Percentiles rank a stretch among this genome's conserved stretches.
Evolutionary conservation across 2,888 invertebrate genomes (phyloP).

Genomic region (Empis livida): DNA sequence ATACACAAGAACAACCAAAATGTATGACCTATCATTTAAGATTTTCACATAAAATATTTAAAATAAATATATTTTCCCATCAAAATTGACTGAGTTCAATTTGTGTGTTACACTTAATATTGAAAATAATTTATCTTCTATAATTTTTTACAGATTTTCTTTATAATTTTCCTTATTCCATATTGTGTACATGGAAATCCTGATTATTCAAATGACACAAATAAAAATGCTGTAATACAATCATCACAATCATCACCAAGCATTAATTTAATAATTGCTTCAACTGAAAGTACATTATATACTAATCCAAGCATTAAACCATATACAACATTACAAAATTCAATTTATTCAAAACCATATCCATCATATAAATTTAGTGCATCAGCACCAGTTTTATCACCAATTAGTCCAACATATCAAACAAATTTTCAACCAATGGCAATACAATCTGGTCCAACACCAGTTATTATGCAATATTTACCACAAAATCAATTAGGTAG

Average conservation of each 20-base stretch:
- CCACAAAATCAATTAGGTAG: slow-evolving; percentile 22
- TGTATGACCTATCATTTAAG: too few relatives aligned
- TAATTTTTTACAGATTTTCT: too few relatives aligned
- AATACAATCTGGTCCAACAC: slow-evolving; percentile 16
- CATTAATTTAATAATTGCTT: background rate
- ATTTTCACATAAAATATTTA: too few relatives aligned
- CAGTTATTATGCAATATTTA: slow-evolving; percentile 33
- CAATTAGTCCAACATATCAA: background rate
- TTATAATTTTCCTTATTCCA: too few relatives aligned
- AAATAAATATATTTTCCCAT: too few relatives aligned
- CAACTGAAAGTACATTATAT: background rate
- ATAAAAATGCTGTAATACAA: too few relatives aligned
- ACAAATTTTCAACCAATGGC: background rate
- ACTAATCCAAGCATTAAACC: background rate
- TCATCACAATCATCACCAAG: background rate
- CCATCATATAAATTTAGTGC: background rate
- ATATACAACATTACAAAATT: background rate
- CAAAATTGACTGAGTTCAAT: too few relatives aligned
- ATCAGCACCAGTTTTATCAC: background rate
- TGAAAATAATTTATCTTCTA: too few relatives aligned
- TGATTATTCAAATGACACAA: too few relatives aligned
- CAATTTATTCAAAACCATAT: background rate
- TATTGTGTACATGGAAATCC: too few relatives aligned
- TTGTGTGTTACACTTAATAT: too few relatives aligned
- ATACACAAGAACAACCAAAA: too few relatives aligned